Percentiles rank a stretch among this genome's conserved stretches.
phyloP scores from a whole-genome alignment of 2,113 vertebrate genomes.

The Danionella cerebrum region DNA sequence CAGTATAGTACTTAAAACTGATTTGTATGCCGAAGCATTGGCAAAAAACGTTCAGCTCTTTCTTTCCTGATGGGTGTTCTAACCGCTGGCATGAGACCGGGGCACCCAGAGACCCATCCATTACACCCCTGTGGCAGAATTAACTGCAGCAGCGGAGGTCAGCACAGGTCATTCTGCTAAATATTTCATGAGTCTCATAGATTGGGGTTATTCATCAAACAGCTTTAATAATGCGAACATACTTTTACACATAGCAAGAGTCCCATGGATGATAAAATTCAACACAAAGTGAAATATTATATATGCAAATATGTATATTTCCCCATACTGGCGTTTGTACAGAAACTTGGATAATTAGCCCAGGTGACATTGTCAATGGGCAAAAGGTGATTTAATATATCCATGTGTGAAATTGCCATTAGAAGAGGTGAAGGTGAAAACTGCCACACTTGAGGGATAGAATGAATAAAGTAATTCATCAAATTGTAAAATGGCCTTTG shows the following conservation, averaged over 20 bases:
- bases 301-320: background rate
- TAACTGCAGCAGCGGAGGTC: constrained; percentile 14
- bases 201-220: constrained; percentile 14
- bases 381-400: background rate
- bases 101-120: constrained; percentile 21
- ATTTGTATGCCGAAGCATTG: too few relatives aligned
- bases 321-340: too few relatives aligned
- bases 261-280: background rate
- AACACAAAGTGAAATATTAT: background rate
- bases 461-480: background rate
- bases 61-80: background rate
- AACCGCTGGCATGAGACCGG: constrained; percentile 7
- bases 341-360: background rate
- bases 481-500: background rate
- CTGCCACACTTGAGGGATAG: background rate
- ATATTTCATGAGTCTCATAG: constrained; percentile 26
- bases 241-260: background rate
- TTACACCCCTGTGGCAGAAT: constrained; percentile 8
- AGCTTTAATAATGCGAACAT: background rate
- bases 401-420: background rate
- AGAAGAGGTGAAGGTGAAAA: background rate
- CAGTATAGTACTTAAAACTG: too few relatives aligned
- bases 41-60: background rate
- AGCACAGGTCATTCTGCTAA: constrained; percentile 7
- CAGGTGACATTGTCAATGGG: background rate